These are phyloP conservation scores for Melieria omissa DNA, from an alignment of 2,888 invertebrate species.

Conservation along the genomic window DNA sequence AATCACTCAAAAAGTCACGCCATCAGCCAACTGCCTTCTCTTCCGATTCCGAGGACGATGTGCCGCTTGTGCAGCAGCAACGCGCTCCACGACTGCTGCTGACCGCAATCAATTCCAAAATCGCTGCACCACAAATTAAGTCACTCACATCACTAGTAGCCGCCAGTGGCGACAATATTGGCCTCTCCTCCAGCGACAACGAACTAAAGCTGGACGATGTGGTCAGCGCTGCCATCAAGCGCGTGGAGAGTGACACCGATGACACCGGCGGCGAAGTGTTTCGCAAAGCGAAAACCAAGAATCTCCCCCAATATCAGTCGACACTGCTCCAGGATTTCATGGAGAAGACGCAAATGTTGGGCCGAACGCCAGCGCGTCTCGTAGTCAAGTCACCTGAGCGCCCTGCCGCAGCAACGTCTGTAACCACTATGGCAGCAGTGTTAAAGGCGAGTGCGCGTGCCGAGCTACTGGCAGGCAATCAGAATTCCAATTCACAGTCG, in stretches of 20 bases:
- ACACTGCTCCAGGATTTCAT: conserved; percentile 83
- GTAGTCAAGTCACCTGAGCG: too few relatives aligned
- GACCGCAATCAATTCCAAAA: conserved; percentile 51
- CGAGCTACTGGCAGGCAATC: conserved; percentile 46
- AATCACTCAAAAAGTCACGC: conserved; percentile 37
- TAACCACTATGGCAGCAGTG: conserved; percentile 45
- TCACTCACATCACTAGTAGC: conserved; percentile 30
- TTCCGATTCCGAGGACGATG: conserved; percentile 59
- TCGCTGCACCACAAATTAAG: neutral
- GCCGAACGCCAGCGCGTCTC: conserved; percentile 54
- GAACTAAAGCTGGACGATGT: conserved; percentile 74
- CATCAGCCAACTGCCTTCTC: conserved; percentile 47
- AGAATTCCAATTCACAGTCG: conserved; percentile 64
- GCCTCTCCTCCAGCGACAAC: conserved; percentile 71
- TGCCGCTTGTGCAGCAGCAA: conserved; percentile 51
- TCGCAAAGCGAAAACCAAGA: conserved; percentile 62
- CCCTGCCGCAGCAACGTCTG: conserved; percentile 60
- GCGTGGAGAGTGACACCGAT: conserved; percentile 80
- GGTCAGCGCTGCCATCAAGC: conserved; percentile 81
- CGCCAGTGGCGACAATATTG: neutral
- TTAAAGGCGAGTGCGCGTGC: conserved; percentile 13
- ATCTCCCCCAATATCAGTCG: conserved; percentile 73
- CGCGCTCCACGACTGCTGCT: conserved; percentile 58
- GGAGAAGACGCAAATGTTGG: conserved; percentile 79
- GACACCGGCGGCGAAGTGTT: conserved; percentile 62